Evolutionary conservation across 2,113 vertebrate genomes (phyloP).

Genomic region (Opisthocomus hoazin): DNA sequence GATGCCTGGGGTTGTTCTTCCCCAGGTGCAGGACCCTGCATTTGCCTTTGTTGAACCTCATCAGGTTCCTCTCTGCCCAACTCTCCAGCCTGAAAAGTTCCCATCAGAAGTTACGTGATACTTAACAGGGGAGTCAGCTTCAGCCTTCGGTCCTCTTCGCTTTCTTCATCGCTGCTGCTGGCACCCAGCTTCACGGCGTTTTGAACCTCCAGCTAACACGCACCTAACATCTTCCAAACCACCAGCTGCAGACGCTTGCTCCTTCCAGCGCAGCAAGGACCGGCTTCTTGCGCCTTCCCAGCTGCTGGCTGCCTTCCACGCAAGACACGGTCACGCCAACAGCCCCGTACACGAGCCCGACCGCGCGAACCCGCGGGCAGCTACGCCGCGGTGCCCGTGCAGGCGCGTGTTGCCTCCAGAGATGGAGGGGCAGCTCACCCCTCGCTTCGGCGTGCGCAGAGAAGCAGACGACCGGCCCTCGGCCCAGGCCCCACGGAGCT

Average conservation of each 20-base stretch:
- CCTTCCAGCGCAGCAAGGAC: neutral
- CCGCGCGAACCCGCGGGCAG: neutral
- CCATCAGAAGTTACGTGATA: neutral
- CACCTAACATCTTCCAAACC: neutral
- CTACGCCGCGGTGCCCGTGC: neutral
- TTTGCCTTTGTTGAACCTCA: too few species aligned
- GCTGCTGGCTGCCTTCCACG: neutral
- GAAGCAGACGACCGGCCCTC: neutral
- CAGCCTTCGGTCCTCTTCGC: neutral
- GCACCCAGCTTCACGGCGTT: neutral
- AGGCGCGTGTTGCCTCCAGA: fast-evolving
- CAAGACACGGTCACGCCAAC: too few species aligned
- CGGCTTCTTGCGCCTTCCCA: neutral
- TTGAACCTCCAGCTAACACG: neutral
- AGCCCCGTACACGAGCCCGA: fast-evolving
- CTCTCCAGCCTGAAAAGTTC: too few species aligned
- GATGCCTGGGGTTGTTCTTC: too few species aligned
- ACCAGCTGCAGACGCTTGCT: fast-evolving
- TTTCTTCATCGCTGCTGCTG: too few species aligned
- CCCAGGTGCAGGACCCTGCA: too few species aligned
- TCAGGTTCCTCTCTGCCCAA: too few species aligned
- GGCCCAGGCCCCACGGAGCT: neutral
- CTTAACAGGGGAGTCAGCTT: neutral
- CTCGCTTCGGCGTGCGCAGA: fast-evolving
- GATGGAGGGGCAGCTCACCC: neutral